Conservation (phyloP, 1,140 invertebrate genomes). For the Drosophila leontia region DNA sequence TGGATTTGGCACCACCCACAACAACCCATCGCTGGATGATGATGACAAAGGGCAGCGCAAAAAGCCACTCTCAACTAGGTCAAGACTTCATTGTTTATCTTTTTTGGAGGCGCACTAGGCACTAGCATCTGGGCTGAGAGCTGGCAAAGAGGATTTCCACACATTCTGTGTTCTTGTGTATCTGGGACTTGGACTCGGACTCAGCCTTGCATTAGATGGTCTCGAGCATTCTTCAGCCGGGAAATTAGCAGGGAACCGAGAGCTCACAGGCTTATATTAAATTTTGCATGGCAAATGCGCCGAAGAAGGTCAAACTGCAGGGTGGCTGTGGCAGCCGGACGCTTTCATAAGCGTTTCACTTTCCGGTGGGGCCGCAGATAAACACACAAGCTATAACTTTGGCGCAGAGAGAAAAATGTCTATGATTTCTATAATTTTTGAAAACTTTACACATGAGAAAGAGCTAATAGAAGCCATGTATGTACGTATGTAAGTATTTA, state of each 20-base stretch:
- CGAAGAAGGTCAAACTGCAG: slow-evolving; percentile 53
- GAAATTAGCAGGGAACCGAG: slow-evolving; percentile 62
- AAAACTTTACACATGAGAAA: neutral
- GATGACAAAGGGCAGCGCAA: slow-evolving; percentile 73
- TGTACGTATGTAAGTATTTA: neutral
- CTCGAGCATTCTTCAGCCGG: slow-evolving; percentile 65
- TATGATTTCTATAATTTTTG: neutral
- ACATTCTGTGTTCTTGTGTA: slow-evolving; percentile 31
- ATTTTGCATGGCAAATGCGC: slow-evolving; percentile 62
- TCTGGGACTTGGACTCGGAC: slow-evolving; percentile 9
- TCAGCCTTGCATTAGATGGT: slow-evolving; percentile 57
- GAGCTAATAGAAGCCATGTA: neutral
- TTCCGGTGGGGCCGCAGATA: slow-evolving; percentile 72
- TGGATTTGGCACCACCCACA: slow-evolving; percentile 37
- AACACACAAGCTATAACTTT: slow-evolving; percentile 42
- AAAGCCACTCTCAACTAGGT: slow-evolving; percentile 61
- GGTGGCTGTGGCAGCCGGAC: slow-evolving; percentile 44
- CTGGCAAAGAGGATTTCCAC: slow-evolving; percentile 33
- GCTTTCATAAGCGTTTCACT: slow-evolving; percentile 77
- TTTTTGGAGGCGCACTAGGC: slow-evolving; percentile 35
- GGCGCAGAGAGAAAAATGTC: neutral
- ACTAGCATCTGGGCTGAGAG: neutral
- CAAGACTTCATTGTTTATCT: slow-evolving; percentile 80
- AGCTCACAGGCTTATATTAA: slow-evolving; percentile 62
- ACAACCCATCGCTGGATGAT: slow-evolving; percentile 52